Evolutionary conservation across 1,140 invertebrate genomes (phyloP), one percentile per base, ranked within the genome.

Genomic region (Polyergus mexicanus): DNA sequence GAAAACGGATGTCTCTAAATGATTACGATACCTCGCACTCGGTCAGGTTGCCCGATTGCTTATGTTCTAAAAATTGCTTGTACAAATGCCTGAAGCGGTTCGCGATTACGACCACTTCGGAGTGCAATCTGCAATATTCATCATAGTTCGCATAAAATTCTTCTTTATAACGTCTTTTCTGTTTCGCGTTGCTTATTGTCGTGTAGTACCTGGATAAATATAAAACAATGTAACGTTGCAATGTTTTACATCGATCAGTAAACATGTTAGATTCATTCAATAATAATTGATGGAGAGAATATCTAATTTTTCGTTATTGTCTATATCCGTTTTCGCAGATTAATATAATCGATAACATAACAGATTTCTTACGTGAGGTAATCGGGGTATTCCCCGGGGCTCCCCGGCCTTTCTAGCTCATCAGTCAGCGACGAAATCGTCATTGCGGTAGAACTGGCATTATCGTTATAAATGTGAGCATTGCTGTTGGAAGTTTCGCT

Each of bases 91-190:
- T 96, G 95, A 99, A 99, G 74, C 96, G 96, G 87, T 96, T 96
- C 22, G 97, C 96, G 19, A 98, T 97, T 89, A 96, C 96, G 85
- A 97, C 97, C 8, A 99, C 97, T 85, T 97, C 95, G 65, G 96
- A 94, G 95, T 98, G 97, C 85, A 99, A 94, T 89, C 96, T 94
- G 90, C 96, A 95, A 95, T 99, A 99, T 94, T 98, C 98, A 71
- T 96, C 96, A 94, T 98, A 99, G 92, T 98, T 96, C 80, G 96
- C 95, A 92, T 97, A 97, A 93, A 99, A 99, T 93, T 98, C 98
- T 86, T 97, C 96, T 95, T 98, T 99, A 95, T 99, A 99, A 89
- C 96, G 96, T 85, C 96, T 96, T 89, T 98, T 96, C 95, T 98
- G 98, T 89, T 98, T 97, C 83, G 95, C 93, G 92, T 95, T 96